Evolutionary conservation across 2,888 invertebrate genomes (phyloP).

Genomic region (Parnassius glacialis): DNA sequence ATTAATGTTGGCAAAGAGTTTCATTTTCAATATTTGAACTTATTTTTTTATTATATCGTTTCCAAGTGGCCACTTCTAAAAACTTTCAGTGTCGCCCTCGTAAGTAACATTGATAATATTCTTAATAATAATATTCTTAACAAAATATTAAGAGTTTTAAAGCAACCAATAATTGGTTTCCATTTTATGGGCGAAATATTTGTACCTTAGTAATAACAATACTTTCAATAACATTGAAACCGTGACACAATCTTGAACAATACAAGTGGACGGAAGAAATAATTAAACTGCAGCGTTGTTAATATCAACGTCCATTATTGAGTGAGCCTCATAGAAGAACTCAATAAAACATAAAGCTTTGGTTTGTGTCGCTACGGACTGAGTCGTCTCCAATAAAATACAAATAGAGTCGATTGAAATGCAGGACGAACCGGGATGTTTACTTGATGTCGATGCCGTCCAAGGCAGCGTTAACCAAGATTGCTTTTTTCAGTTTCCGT

Average conservation of each 20-base stretch:
- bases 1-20: no score
- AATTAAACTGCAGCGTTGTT: conserved; percentile 50
- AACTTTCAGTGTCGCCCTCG: no score
- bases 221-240: conserved; percentile 13
- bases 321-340: conserved; percentile 58
- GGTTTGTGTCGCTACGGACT: conserved; percentile 50
- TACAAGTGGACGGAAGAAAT: conserved; percentile 35
- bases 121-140: no score
- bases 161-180: background rate
- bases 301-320: conserved; percentile 53
- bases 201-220: background rate
- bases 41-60: no score
- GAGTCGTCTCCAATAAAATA: conserved; percentile 71
- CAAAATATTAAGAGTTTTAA: no score
- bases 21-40: no score
- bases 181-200: conserved; percentile 4
- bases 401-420: conserved; percentile 77
- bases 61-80: no score
- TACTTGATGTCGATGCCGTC: conserved; percentile 62
- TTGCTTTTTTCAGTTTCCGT: conserved; percentile 70
- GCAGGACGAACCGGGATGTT: conserved; percentile 69
- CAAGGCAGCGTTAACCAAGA: conserved; percentile 67
- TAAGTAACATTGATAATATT: no score
- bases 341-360: conserved; percentile 69
- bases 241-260: conserved; percentile 5